Evolutionary conservation across 2,797 vertebrate genomes (phyloP), one percentile per base, ranked within the genome.

Genomic region (Notolabrus celidotus): DNA sequence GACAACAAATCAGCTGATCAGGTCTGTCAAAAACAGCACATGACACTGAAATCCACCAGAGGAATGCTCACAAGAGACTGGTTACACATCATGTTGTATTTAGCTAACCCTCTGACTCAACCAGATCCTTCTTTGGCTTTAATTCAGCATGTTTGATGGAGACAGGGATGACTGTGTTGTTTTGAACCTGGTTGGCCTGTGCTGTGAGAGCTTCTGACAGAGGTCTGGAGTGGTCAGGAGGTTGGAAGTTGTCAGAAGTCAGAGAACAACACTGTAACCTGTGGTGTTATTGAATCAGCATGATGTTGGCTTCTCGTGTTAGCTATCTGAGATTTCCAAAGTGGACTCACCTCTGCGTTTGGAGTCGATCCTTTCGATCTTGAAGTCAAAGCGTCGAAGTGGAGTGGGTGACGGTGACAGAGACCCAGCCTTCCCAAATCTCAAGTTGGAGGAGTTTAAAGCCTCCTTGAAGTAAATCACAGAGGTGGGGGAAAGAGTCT

Each of bases 381-480:
- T 84, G 80, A 94, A 93, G 70, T 94, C 92, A 80, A 89, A 94
- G 41, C 88, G 82, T 53, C 74, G 88, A 3, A 80, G 89, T 2
- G 90, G 82, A 10, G 74, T 41, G 9, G 90, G 61, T 3, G 85
- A 83, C 53, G 90, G 61, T 3, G 85, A 83, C 53, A 82, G 58
- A 1, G 85, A 79, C 5, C 66, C 84, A 12, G 83, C 38, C 39
- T 85, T 84, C 0, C 75, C 78, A 19, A 93, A 90, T 2, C 82
- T 74, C 38, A 95, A 17, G 74, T 77, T 94, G 0, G 90, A 86
- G 11, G 93, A 93, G 85, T 67, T 81, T 23, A 93, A 52, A n/a
- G 94, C 94, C 85, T 95, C 94, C 81, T 91, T 94, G 70, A 95
- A 95, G 80, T 90, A 95, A 10, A 95, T 95, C 34, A 95, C 94